A percentile compares a stretch with the other conserved stretches of the same genome.
phyloP scores from a whole-genome alignment of 2,797 vertebrate genomes.

The Tolypeutes matacus region DNA sequence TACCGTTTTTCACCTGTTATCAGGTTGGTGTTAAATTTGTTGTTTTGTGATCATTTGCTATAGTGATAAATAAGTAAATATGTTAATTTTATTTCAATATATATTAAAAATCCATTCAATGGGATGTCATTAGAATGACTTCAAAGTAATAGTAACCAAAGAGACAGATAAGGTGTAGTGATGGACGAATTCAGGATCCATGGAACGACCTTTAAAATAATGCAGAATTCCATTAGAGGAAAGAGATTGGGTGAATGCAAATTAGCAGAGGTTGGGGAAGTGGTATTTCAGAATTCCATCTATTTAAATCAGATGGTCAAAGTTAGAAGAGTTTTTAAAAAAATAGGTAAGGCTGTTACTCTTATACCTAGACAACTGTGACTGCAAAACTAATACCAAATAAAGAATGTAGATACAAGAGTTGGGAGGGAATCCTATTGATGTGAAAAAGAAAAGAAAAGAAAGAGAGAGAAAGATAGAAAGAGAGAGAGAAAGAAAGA shows the following conservation, averaged over 20 bases:
- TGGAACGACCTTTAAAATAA: constrained; percentile 44
- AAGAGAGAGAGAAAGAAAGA: too few species aligned
- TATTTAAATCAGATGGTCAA: constrained; percentile 13
- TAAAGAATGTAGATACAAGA: neutral
- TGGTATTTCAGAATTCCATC: neutral
- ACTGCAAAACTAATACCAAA: neutral
- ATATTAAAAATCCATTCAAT: constrained; percentile 16
- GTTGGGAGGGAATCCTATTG: neutral
- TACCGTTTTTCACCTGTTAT: neutral
- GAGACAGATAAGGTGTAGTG: neutral
- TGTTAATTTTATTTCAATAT: constrained; percentile 23
- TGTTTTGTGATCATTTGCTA: constrained; percentile 13
- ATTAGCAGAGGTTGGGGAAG: neutral
- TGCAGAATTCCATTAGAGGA: constrained; percentile 3
- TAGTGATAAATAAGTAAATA: constrained; percentile 1
- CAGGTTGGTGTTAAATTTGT: neutral
- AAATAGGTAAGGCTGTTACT: neutral
- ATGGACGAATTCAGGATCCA: neutral
- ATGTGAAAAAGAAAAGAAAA: neutral
- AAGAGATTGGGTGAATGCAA: neutral
- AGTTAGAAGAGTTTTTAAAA: neutral
- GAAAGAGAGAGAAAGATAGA: too few species aligned
- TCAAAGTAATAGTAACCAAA: neutral
- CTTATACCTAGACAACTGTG: neutral
- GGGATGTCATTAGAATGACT: constrained; percentile 7